Percentiles rank a stretch among this genome's conserved stretches.
Evolutionary conservation across 1,140 invertebrate species (phyloP).

Genomic region (Acromyrmex echinatior): DNA sequence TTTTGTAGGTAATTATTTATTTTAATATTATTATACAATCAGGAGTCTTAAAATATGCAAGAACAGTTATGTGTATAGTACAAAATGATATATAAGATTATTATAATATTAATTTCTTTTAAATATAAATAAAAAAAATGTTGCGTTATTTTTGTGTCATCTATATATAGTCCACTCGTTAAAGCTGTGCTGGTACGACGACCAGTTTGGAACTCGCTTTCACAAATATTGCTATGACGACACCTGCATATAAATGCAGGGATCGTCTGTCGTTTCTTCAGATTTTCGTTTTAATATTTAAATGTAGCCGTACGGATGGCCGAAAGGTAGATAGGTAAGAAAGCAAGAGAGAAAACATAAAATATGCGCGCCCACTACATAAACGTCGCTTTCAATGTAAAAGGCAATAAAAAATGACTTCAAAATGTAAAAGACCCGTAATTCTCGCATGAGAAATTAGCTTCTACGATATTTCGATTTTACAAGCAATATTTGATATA

Average conservation of each 20-base stretch:
- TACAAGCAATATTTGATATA: neutral
- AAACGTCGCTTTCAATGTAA: neutral
- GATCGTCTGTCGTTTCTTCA: conserved; percentile 74
- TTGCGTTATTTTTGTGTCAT: conserved; percentile 4
- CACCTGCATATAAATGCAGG: conserved; percentile 81
- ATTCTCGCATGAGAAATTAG: neutral
- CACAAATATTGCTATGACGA: conserved; percentile 73
- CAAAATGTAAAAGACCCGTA: neutral
- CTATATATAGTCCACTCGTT: conserved; percentile 10
- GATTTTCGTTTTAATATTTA: conserved; percentile 76
- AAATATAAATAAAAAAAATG: conserved; percentile 1
- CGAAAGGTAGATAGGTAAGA: conserved; percentile 23
- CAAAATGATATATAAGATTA: neutral
- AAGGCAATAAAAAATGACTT: conserved; percentile 11
- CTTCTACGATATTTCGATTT: neutral
- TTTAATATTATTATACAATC: neutral
- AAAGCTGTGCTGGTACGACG: conserved; percentile 18
- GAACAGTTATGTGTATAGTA: neutral
- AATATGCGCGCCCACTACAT: neutral
- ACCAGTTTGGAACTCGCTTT: conserved; percentile 36
- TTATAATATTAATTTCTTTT: conserved; percentile 7
- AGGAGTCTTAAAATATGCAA: neutral
- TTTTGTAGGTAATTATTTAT: neutral
- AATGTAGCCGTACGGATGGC: conserved; percentile 48
- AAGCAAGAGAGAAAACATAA: conserved; percentile 36